Evolutionary conservation across 2,797 vertebrate genomes (phyloP).

Genomic region (Brotula barbata): DNA sequence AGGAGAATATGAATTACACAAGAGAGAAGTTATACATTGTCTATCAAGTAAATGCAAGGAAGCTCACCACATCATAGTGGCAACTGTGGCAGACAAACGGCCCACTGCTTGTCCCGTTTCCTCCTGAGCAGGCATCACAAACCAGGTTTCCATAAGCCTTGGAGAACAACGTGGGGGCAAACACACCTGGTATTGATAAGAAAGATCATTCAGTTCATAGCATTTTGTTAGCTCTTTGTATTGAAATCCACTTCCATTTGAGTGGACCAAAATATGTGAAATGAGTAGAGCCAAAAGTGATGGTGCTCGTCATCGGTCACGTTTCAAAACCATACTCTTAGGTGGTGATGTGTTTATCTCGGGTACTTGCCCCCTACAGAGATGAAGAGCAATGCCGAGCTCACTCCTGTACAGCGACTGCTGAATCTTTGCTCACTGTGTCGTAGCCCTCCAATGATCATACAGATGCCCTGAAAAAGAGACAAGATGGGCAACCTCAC

Average conservation of each 20-base stretch:
- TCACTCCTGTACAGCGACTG: slow-evolving; percentile 87
- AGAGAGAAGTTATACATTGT: background rate
- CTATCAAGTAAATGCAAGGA: slow-evolving; percentile 3
- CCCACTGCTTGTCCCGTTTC: slow-evolving; percentile 73
- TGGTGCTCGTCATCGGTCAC: too few species aligned
- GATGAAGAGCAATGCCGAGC: slow-evolving; percentile 88
- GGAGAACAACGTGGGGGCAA: slow-evolving; percentile 89
- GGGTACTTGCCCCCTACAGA: slow-evolving; percentile 85
- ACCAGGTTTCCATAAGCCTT: slow-evolving; percentile 89
- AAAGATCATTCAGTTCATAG: background rate
- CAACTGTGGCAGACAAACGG: slow-evolving; percentile 85
- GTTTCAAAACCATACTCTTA: background rate
- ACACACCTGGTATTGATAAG: slow-evolving; percentile 79
- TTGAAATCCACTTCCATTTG: background rate
- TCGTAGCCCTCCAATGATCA: slow-evolving; percentile 88
- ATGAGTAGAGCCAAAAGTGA: background rate
- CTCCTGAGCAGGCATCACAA: slow-evolving; percentile 82
- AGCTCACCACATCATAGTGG: slow-evolving; percentile 85
- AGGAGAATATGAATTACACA: background rate
- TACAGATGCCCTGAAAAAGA: slow-evolving; percentile 83
- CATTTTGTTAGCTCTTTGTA: background rate
- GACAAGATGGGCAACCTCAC: background rate
- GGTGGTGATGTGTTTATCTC: background rate
- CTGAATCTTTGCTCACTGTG: slow-evolving; percentile 90
- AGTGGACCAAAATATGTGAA: background rate